Evolutionary conservation across 2,797 vertebrate species (phyloP).

Genomic region (Menidia menidia): DNA sequence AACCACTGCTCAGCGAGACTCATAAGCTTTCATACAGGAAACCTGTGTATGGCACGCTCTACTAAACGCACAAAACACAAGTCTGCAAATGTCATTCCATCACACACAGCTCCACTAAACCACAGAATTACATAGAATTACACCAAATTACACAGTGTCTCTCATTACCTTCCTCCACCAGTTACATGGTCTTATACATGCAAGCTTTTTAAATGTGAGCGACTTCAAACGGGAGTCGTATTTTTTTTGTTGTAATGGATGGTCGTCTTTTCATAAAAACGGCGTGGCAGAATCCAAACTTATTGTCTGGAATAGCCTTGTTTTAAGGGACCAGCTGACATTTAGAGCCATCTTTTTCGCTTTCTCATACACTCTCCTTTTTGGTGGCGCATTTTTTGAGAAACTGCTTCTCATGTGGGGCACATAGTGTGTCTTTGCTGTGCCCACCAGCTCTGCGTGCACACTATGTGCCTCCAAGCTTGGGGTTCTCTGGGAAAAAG

Average conservation of each 20-base stretch:
- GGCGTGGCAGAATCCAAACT: no score
- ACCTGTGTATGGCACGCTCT: constrained; percentile 7
- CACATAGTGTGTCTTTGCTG: constrained; percentile 13
- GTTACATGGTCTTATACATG: not conserved
- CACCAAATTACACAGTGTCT: constrained; percentile 31
- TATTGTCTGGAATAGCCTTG: no score
- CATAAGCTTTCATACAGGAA: constrained; percentile 37
- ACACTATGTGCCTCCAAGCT: constrained; percentile 41
- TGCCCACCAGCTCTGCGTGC: constrained; percentile 24
- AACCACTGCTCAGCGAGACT: constrained; percentile 1
- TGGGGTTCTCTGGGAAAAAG: constrained; percentile 33
- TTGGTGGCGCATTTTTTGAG: no score
- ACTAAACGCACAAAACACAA: constrained; percentile 15
- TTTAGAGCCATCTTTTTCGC: no score
- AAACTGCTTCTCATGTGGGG: not conserved
- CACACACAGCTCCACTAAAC: constrained; percentile 33
- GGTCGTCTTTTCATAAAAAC: constrained; percentile 7
- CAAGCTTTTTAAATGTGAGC: constrained; percentile 7
- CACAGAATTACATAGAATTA: constrained; percentile 53
- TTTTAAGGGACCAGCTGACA: no score
- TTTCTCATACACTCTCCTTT: no score
- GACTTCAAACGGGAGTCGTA: constrained; percentile 5
- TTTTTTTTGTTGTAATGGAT: constrained; percentile 7
- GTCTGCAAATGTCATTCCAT: constrained; percentile 29
- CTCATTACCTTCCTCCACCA: constrained; percentile 17